Evolutionary conservation across 2,113 vertebrate genomes (phyloP).

Genomic region (Neomonachus schauinslandi): DNA sequence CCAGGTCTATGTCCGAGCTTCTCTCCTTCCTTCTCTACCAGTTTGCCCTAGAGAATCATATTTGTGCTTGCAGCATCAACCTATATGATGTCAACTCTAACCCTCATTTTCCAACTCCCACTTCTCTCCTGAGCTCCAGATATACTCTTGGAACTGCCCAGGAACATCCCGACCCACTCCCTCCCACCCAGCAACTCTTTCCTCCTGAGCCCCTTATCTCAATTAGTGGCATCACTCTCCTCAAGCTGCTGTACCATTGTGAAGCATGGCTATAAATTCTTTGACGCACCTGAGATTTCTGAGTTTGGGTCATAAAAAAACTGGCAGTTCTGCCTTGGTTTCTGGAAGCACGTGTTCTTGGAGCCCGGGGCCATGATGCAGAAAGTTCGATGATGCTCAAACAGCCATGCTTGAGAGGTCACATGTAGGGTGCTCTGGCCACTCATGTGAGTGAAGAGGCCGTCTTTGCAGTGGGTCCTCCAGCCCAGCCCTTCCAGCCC

Average conservation of each 20-base stretch:
- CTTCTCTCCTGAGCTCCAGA: not conserved
- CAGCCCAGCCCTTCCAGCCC: not conserved
- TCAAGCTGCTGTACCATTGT: not conserved
- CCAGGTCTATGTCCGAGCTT: not conserved
- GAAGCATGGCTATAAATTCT: not conserved
- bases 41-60: not conserved
- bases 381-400: not conserved
- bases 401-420: not conserved
- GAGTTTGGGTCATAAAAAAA: not conserved
- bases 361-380: not conserved
- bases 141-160: not conserved
- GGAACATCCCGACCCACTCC: too few relatives aligned
- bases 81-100: not conserved
- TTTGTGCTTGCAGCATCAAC: not conserved
- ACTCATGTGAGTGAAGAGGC: not conserved
- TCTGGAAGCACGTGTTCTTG: not conserved
- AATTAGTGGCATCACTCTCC: not conserved
- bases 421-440: not conserved
- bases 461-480: not conserved
- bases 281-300: not conserved
- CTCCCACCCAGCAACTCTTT: not conserved
- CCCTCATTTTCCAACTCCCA: not conserved
- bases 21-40: not conserved
- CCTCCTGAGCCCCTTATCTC: not conserved
- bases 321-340: not conserved